These are phyloP conservation scores for Vulpes ferrilata DNA, from an alignment of 2,113 vertebrate species.

Conservation along the genomic window DNA sequence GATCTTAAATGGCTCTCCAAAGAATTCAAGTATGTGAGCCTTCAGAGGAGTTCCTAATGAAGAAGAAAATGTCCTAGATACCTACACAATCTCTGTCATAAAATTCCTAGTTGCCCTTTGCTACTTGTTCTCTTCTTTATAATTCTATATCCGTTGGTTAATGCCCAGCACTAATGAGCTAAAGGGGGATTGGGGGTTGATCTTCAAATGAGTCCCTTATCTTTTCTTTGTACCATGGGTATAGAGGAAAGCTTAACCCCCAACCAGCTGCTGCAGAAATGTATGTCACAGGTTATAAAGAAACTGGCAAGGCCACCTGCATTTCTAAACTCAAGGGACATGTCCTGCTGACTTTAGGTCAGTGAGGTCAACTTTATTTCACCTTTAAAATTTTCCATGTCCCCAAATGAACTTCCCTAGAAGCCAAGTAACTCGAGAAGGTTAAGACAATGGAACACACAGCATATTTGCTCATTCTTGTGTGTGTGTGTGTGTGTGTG, in stretches of 20 bases:
- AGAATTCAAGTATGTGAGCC: not conserved
- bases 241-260: not conserved
- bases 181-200: not conserved
- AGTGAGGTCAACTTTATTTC: constrained; percentile 26
- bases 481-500: not conserved
- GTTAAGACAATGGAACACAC: constrained; percentile 12
- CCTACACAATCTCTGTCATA: not conserved
- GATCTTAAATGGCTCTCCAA: not conserved
- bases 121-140: not conserved
- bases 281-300: not conserved
- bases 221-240: not conserved
- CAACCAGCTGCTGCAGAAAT: constrained; percentile 6
- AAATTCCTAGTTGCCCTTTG: constrained; percentile 39
- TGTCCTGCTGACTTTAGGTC: not conserved
- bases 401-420: not conserved
- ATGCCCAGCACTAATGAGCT: not conserved
- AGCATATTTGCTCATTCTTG: not conserved
- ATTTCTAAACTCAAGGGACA: constrained; percentile 45
- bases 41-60: constrained; percentile 43
- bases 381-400: constrained; percentile 3
- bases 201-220: constrained; percentile 31
- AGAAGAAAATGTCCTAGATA: constrained; percentile 53
- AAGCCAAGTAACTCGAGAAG: constrained; percentile 3
- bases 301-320: not conserved
- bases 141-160: not conserved